phyloP scores from a whole-genome alignment of 1,140 invertebrate species.

The Helicoverpa zea region DNA sequence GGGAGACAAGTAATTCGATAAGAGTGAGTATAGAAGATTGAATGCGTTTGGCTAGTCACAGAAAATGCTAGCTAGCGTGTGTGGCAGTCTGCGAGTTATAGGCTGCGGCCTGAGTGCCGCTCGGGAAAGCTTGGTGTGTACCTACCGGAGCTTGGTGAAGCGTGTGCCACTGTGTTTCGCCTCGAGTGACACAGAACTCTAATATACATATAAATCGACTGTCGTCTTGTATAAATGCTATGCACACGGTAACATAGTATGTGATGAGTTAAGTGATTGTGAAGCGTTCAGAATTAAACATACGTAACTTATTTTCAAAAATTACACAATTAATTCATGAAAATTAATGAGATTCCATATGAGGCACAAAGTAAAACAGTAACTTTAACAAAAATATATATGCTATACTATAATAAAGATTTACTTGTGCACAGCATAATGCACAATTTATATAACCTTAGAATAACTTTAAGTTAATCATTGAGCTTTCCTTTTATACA shows the following conservation, averaged over 20 bases:
- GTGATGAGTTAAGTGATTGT: conserved; percentile 73
- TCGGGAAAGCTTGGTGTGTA: no score
- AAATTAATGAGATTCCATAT: conserved; percentile 82
- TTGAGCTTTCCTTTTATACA: conserved; percentile 86
- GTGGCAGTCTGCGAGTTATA: no score
- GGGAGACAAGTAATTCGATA: no score
- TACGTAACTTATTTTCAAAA: conserved; percentile 57
- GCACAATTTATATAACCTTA: conserved; percentile 75
- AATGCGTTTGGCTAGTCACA: no score
- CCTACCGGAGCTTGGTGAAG: not conserved
- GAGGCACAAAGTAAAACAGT: conserved; percentile 81
- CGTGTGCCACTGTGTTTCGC: not conserved
- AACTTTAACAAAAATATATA: conserved; percentile 76
- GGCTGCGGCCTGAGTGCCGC: no score
- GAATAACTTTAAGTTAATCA: conserved; percentile 83
- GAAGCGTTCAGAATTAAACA: conserved; percentile 55
- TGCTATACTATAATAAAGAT: conserved; percentile 70
- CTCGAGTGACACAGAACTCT: not conserved
- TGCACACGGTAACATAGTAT: conserved; percentile 34
- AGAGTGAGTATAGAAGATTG: no score
- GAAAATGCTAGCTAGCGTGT: no score
- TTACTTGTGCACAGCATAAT: conserved; percentile 76
- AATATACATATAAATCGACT: not conserved
- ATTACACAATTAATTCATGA: conserved; percentile 57
- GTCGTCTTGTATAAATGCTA: conserved; percentile 23